Evolutionary conservation across 2,888 invertebrate genomes (phyloP), one percentile per base, ranked within the genome.

Genomic region (Zeuzera pyrina): DNA sequence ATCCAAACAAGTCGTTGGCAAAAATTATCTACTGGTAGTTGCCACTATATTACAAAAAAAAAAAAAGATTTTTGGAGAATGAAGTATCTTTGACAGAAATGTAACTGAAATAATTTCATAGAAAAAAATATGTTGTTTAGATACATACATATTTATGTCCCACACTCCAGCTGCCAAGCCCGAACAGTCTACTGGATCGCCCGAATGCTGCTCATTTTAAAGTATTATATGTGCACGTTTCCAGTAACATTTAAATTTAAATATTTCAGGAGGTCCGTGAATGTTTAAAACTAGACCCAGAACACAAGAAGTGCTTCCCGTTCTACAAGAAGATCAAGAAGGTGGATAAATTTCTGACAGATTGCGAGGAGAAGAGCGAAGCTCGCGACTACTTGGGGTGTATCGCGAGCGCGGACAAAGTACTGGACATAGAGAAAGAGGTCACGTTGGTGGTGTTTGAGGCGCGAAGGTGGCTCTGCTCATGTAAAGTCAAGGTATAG

Each of bases 251-350:
- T 19, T 19, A 19, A 1, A 19, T 7, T 2, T 7, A 19, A 19
- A 5, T 7, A 7, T 35, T 38, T 0, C 55, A 84, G 74, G 95
- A 98, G 74, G 91, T 99, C 43, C 90, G 99, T 12, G 98, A 99
- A 69, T 99, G 99, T 68, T 86, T 99, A 11, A 97, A 94, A 65
- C 83, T 98, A 24, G 98, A 99, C 72, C 98, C 98, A 0, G 99
- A 99, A 53, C 97, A 99, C 78, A 95, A 96, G 76, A 87, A 91
- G 52, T 99, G 98, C 72, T 97, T 97, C 73, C 90, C 93, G 12
- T 91, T 97, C 57, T 99, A 99, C 84, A 99, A 98, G 70, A 94
- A 93, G 65, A 85, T 98, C 16, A 97, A 97, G 66, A 97, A 97
- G 65, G 87, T 99, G 8, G 94, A 93, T 44, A 96, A 95, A 62